These are phyloP conservation scores for Cerceris ruficornis DNA, from an alignment of 2,888 invertebrate genomes.

Conservation along the genomic window DNA sequence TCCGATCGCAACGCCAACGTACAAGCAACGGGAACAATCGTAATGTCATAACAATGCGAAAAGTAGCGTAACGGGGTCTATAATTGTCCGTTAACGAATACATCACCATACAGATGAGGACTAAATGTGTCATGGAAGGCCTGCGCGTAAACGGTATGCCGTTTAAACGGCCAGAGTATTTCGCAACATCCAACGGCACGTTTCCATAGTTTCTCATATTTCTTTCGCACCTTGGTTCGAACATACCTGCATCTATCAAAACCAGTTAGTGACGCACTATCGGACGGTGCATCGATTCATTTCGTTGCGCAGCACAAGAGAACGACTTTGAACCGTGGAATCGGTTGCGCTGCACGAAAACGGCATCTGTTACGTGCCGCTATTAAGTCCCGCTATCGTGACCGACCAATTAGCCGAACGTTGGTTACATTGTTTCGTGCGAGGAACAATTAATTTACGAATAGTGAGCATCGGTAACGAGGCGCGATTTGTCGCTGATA, in stretches of 20 bases:
- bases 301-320: too few relatives aligned
- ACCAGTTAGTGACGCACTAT: too few relatives aligned
- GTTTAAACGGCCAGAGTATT: slow-evolving; percentile 46
- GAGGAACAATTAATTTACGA: not conserved
- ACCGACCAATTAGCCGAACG: too few relatives aligned
- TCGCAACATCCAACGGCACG: slow-evolving; percentile 34
- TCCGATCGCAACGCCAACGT: too few relatives aligned
- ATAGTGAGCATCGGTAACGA: not conserved
- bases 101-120: slow-evolving; percentile 53
- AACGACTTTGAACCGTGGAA: too few relatives aligned
- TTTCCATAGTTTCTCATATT: slow-evolving; percentile 20
- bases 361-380: too few relatives aligned
- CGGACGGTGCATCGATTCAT: too few relatives aligned
- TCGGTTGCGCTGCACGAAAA: too few relatives aligned
- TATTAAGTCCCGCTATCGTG: too few relatives aligned
- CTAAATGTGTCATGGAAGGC: slow-evolving; percentile 53
- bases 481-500: not conserved
- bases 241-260: too few relatives aligned
- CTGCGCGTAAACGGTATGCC: slow-evolving; percentile 41
- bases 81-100: slow-evolving; percentile 44
- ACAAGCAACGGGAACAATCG: slow-evolving; percentile 21
- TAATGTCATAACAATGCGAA: slow-evolving; percentile 28
- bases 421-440: not conserved
- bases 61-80: slow-evolving; percentile 8
- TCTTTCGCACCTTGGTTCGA: not conserved